Percentiles rank a stretch among this genome's conserved stretches.
phyloP scores from a whole-genome alignment of 2,888 invertebrate species.

The Sthenelais limicola region DNA sequence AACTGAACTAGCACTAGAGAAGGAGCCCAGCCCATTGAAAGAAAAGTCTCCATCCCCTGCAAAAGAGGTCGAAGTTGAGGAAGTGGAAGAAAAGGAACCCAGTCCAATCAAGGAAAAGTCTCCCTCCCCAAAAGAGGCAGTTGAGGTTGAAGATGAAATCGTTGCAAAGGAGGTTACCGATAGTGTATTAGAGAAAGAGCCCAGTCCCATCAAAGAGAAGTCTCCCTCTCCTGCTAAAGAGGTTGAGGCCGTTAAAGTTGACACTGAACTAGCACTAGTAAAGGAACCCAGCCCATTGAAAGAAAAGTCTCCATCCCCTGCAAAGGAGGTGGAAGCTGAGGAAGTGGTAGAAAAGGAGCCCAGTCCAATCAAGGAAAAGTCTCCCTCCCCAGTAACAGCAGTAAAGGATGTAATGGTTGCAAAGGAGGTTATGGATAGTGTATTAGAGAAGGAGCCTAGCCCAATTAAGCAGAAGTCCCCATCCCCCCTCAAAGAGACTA shows the following conservation, averaged over 20 bases:
- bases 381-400: neutral
- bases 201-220: slow-evolving; percentile 27
- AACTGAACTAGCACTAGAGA: too few relatives aligned
- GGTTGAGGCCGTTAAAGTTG: slow-evolving; percentile 76
- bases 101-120: slow-evolving; percentile 27
- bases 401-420: too few relatives aligned
- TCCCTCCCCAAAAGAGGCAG: too few relatives aligned
- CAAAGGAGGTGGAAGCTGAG: neutral
- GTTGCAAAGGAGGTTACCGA: slow-evolving; percentile 42
- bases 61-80: too few relatives aligned
- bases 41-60: too few relatives aligned
- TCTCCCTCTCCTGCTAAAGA: neutral
- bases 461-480: too few relatives aligned
- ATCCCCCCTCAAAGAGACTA: too few relatives aligned
- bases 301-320: slow-evolving; percentile 6
- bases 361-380: slow-evolving; percentile 3
- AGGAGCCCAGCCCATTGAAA: too few relatives aligned
- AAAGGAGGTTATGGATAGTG: too few relatives aligned
- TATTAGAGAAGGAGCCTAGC: too few relatives aligned
- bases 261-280: slow-evolving; percentile 5
- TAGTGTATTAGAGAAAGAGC: slow-evolving; percentile 45
- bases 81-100: too few relatives aligned
- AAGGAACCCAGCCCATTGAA: slow-evolving; percentile 13
- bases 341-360: slow-evolving; percentile 27
- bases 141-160: neutral